Conservation (phyloP, 1,140 invertebrate genomes). For the Pseudachorutes palmiensis region DNA sequence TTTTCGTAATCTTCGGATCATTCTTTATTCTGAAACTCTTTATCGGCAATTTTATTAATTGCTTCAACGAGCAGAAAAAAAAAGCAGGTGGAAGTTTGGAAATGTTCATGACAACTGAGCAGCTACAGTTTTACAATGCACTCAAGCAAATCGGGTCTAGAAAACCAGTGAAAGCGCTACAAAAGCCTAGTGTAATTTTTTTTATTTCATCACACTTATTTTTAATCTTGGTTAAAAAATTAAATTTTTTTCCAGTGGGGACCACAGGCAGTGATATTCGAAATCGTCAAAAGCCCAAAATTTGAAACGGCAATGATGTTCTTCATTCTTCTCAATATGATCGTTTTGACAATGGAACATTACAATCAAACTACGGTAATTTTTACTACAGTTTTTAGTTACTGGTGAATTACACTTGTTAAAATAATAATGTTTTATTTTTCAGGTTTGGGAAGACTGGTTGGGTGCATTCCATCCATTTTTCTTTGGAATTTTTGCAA, state of each 20-base stretch:
- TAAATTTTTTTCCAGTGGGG: too few relatives aligned
- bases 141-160: constrained; percentile 99
- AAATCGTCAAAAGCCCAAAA: constrained; percentile 94
- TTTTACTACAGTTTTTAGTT: too few relatives aligned
- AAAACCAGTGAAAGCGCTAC: constrained; percentile 94
- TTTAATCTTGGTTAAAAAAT: too few relatives aligned
- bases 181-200: constrained; percentile 87
- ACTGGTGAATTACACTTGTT: neutral
- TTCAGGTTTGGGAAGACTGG: constrained; percentile 62
- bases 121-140: constrained; percentile 99
- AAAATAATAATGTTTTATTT: neutral
- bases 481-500: constrained; percentile 96
- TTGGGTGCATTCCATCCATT: constrained; percentile 88
- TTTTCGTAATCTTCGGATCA: constrained; percentile 94
- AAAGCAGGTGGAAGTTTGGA: constrained; percentile 95
- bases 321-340: constrained; percentile 97
- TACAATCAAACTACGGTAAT: constrained; percentile 67
- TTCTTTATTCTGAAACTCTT: constrained; percentile 97
- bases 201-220: too few relatives aligned
- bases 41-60: constrained; percentile 97
- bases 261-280: constrained; percentile 90
- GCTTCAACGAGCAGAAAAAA: constrained; percentile 99
- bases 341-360: constrained; percentile 96
- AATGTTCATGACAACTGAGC: constrained; percentile 99
- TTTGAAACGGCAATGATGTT: constrained; percentile 99